A percentile compares a stretch with the other conserved stretches of the same genome.
phyloP scores from a whole-genome alignment of 2,888 invertebrate genomes.

The Chrysolina oricalcia region DNA sequence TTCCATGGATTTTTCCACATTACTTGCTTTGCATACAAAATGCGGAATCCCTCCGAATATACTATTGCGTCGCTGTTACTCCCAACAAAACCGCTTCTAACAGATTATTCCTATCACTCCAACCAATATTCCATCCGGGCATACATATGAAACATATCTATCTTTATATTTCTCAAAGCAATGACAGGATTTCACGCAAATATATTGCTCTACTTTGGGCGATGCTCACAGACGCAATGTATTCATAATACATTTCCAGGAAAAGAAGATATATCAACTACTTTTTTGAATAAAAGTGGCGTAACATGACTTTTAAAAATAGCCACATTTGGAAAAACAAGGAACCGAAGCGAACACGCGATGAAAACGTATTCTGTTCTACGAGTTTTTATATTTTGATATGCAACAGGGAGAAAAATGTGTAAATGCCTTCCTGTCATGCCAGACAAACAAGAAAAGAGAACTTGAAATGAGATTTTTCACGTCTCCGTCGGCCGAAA shows the following conservation, averaged over 20 bases:
- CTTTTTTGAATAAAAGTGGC: conserved; percentile 44
- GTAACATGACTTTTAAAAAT: conserved; percentile 51
- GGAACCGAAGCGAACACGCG: conserved; percentile 43
- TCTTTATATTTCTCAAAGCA: conserved; percentile 26
- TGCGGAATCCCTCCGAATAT: neutral
- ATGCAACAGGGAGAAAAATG: conserved; percentile 44
- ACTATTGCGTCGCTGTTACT: neutral
- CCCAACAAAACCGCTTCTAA: conserved; percentile 19
- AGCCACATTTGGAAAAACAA: conserved; percentile 45
- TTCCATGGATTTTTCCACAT: conserved; percentile 10
- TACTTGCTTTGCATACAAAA: conserved; percentile 3
- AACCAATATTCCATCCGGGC: conserved; percentile 24
- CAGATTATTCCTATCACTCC: conserved; percentile 22
- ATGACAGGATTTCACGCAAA: conserved; percentile 38
- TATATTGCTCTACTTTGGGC: conserved; percentile 38
- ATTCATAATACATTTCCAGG: conserved; percentile 44
- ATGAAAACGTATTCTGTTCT: conserved; percentile 43
- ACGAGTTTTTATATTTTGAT: conserved; percentile 39
- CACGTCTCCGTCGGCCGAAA: conserved; percentile 33
- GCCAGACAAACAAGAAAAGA: conserved; percentile 43
- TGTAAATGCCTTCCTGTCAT: conserved; percentile 46
- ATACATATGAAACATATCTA: conserved; percentile 28
- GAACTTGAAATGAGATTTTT: conserved; percentile 41
- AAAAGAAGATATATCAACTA: conserved; percentile 41
- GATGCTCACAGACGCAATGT: conserved; percentile 43